Conservation (phyloP, 2,888 invertebrate species). For the Lordiphosa fenestrarum region DNA sequence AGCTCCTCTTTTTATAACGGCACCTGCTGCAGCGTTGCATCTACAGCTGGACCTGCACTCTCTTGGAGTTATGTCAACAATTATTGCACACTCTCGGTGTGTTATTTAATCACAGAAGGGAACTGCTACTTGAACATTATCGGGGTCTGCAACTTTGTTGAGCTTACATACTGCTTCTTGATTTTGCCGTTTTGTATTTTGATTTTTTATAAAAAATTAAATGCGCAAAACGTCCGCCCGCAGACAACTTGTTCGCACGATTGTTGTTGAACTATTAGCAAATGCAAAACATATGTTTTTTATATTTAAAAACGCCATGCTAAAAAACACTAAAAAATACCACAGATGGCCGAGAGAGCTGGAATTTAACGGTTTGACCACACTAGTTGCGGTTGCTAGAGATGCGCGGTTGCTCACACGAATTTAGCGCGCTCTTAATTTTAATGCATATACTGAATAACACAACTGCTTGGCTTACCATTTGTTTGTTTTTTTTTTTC, state of each 20-base stretch:
- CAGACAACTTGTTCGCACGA: constrained; percentile 67
- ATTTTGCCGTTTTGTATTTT: constrained; percentile 46
- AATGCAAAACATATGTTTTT: constrained; percentile 39
- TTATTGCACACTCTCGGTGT: constrained; percentile 6
- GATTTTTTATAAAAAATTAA: constrained; percentile 30
- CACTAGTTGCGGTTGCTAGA: constrained; percentile 3
- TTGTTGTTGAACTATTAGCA: constrained; percentile 34
- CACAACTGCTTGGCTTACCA: too few species aligned
- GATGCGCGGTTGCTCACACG: too few species aligned
- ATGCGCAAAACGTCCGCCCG: constrained; percentile 55
- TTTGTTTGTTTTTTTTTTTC: too few species aligned
- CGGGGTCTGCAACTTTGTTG: not conserved
- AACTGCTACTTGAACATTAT: constrained; percentile 1
- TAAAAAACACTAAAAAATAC: constrained; percentile 26
- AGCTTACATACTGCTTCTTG: constrained; percentile 30
- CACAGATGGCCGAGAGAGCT: constrained; percentile 19
- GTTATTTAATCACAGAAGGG: constrained; percentile 13
- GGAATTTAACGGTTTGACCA: constrained; percentile 8
- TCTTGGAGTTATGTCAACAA: constrained; percentile 2
- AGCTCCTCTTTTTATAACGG: not conserved
- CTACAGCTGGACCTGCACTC: too few species aligned
- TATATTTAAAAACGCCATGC: constrained; percentile 11
- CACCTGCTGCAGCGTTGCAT: not conserved
- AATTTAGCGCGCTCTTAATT: too few species aligned
- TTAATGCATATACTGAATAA: too few species aligned